A percentile compares a stretch with the other conserved stretches of the same genome.
phyloP scores from a whole-genome alignment of 2,888 invertebrate species.

The Drosophila kokeensis region DNA sequence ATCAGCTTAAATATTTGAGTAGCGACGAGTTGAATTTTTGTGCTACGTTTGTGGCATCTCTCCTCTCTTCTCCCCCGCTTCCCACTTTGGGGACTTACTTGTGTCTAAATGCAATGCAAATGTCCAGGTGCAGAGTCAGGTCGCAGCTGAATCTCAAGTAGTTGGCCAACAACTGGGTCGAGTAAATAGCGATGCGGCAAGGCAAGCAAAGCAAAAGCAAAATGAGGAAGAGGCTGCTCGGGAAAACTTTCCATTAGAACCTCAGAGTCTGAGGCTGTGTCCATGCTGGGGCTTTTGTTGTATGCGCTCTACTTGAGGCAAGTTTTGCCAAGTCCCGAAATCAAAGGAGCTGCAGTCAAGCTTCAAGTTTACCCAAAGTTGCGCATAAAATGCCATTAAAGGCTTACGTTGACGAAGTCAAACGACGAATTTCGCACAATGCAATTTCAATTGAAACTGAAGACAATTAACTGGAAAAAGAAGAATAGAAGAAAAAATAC shows the following conservation, averaged over 20 bases:
- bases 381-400: constrained; percentile 71
- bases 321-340: constrained; percentile 69
- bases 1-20: constrained; percentile 67
- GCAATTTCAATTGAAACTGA: constrained; percentile 37
- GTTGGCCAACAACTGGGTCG: constrained; percentile 53
- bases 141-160: constrained; percentile 72
- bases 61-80: background rate
- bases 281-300: constrained; percentile 58
- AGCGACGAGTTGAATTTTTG: constrained; percentile 34
- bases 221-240: constrained; percentile 34
- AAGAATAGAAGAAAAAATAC: background rate
- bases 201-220: constrained; percentile 4
- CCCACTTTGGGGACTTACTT: constrained; percentile 57
- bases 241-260: constrained; percentile 38
- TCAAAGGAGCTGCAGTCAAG: constrained; percentile 62
- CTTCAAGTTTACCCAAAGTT: constrained; percentile 62
- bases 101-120: constrained; percentile 76
- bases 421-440: constrained; percentile 70
- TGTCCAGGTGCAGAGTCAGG: constrained; percentile 34
- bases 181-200: constrained; percentile 29
- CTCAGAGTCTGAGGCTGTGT: constrained; percentile 29
- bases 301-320: constrained; percentile 61
- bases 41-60: constrained; percentile 3
- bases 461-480: constrained; percentile 1
- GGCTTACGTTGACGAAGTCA: constrained; percentile 75